Evolutionary conservation across 2,113 vertebrate species (phyloP).

Genomic region (Labeo catla): DNA sequence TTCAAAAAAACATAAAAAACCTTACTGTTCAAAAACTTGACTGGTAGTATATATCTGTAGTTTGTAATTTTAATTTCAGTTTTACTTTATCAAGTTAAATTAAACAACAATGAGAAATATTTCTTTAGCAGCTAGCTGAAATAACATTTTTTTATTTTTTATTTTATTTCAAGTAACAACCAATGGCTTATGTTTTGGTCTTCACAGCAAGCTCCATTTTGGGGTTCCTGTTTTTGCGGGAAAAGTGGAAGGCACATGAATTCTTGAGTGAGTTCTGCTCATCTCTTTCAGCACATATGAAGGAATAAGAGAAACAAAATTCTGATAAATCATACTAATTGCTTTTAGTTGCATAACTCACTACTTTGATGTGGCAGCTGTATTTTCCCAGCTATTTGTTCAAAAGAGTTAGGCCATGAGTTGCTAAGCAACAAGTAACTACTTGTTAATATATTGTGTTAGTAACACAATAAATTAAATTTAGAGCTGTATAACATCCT

Average conservation of each 20-base stretch:
- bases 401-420: neutral
- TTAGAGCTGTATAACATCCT: neutral
- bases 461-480: neutral
- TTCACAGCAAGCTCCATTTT: constrained; percentile 90
- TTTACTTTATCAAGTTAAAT: neutral
- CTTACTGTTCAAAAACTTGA: too few relatives aligned
- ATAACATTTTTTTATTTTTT: neutral
- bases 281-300: neutral
- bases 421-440: neutral
- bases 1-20: too few relatives aligned
- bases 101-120: neutral
- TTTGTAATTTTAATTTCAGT: neutral
- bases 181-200: neutral
- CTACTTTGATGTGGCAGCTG: constrained; percentile 4
- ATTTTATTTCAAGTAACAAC: neutral
- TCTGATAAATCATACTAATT: neutral
- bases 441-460: neutral
- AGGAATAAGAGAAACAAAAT: constrained; percentile 34
- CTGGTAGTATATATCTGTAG: neutral
- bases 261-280: constrained; percentile 87
- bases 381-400: constrained; percentile 5
- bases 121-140: neutral
- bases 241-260: constrained; percentile 90
- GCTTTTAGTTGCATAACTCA: neutral
- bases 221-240: constrained; percentile 92